Evolutionary conservation across 2,797 vertebrate species (phyloP), one percentile per base, ranked within the genome.

Genomic region (Telmatherina bonti): DNA sequence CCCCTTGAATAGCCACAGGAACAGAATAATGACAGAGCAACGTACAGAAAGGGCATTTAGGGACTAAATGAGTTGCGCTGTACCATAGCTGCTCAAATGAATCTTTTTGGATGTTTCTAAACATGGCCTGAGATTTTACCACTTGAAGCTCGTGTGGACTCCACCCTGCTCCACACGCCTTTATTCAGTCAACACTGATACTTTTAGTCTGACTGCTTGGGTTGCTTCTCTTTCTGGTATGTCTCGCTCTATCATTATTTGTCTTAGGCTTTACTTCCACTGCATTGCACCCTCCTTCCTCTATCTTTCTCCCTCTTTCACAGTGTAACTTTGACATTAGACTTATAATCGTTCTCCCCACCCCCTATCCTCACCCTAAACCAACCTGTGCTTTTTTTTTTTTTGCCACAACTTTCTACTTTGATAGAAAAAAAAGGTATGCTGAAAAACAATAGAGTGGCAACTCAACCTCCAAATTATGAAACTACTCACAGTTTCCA

Each of bases 11-110:
- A 57, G 76, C 86, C 81, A 56, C 85, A 81, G 77, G 57, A 81
- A 68, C 70, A 51, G 73, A 63, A 85, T 92, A 91, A 92, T 93
- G 85, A 92, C 59, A 91, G 87, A 89, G 83, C 70, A 77, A 67
- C 77, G 18, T 29, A 38, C 31, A 70, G 67, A 70, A 47, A 70
- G 55, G 81, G 65, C 43, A 18, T 65, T 77, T 24, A 5, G 62
- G 78, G 73, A 73, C 67, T 83, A 78, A 84, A 82, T 55, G 65
- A 70, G 60, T 72, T 78, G 77, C 69, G 73, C 45, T 49, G 29
- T 24, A 72, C 89, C 81, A 63, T 80, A 75, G 78, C 18, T 35
- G 26, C 69, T 79, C 70, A 64, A 52, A 87, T 76, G 75, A 81
- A 66, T 81, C 82, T 85, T 90, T 92, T 84, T 88, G 52, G 87